These are phyloP conservation scores for Parnassius mnemosyne DNA, from an alignment of 2,888 invertebrate species.

Conservation along the genomic window DNA sequence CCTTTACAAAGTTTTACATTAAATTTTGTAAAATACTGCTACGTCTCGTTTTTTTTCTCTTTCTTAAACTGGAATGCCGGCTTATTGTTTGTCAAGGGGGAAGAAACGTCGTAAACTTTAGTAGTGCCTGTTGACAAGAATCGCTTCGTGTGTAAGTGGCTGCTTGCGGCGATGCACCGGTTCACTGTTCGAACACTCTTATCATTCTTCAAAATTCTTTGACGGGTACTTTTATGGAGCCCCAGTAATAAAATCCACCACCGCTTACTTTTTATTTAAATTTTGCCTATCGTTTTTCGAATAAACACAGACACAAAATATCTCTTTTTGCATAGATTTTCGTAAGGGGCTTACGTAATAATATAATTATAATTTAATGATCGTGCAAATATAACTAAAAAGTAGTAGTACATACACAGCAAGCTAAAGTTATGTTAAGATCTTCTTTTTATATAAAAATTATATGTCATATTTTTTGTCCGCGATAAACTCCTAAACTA, in stretches of 20 bases:
- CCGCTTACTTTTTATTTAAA: conserved; percentile 12
- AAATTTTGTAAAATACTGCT: conserved; percentile 5
- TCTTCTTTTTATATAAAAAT: too few species aligned
- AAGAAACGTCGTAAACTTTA: conserved; percentile 38
- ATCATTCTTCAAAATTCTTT: conserved; percentile 72
- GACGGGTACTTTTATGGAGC: conserved; percentile 55
- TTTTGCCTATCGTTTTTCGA: conserved; percentile 3
- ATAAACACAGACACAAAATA: background rate
- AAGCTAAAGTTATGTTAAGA: too few species aligned
- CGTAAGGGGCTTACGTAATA: background rate
- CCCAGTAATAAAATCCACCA: conserved; percentile 27
- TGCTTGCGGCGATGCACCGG: conserved; percentile 46
- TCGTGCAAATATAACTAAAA: too few species aligned
- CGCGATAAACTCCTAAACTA: too few species aligned
- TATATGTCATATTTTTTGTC: too few species aligned
- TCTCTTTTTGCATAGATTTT: background rate
- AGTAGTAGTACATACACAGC: too few species aligned
- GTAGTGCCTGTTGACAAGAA: conserved; percentile 35
- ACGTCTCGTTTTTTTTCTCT: background rate
- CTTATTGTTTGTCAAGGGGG: conserved; percentile 30
- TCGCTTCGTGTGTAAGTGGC: conserved; percentile 71
- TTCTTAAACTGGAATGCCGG: conserved; percentile 6
- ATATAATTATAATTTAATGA: too few species aligned
- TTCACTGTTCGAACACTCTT: conserved; percentile 68
- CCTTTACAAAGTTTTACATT: background rate